Conservation (phyloP, 2,797 vertebrate genomes). For the Pelobates cultripes region DNA sequence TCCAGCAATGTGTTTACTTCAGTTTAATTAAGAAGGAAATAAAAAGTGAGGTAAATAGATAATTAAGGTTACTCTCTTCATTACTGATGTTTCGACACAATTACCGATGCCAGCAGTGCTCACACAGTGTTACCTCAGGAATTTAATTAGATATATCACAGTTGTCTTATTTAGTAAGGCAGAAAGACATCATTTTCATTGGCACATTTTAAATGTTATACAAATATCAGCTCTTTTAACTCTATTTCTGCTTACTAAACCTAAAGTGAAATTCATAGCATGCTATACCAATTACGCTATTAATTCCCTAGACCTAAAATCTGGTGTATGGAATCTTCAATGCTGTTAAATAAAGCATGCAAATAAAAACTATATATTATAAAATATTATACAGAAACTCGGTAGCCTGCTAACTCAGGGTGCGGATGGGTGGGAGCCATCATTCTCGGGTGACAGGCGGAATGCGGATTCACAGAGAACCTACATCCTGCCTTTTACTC, state of each 20-base stretch:
- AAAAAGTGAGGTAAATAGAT: conserved; percentile 54
- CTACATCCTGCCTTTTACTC: too few species aligned
- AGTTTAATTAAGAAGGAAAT: conserved; percentile 55
- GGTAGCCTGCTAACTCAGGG: too few species aligned
- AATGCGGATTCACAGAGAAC: too few species aligned
- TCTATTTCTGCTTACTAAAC: background rate
- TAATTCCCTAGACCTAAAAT: too few species aligned
- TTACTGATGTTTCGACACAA: conserved; percentile 45
- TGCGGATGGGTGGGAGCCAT: too few species aligned
- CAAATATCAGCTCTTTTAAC: background rate
- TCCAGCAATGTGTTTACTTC: conserved; percentile 37
- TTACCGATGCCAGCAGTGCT: conserved; percentile 48
- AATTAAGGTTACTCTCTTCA: conserved; percentile 52
- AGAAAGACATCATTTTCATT: conserved; percentile 21
- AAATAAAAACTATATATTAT: too few species aligned
- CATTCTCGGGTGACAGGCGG: too few species aligned
- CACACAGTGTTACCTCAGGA: conserved; percentile 43
- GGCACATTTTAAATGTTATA: conserved; percentile 27
- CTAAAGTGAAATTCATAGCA: background rate
- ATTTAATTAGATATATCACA: conserved; percentile 51
- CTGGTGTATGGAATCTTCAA: too few species aligned
- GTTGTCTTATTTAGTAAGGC: conserved; percentile 39
- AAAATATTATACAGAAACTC: too few species aligned
- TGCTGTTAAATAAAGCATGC: too few species aligned
- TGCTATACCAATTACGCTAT: too few species aligned